Percentiles rank a stretch among this genome's conserved stretches.
phyloP scores from a whole-genome alignment of 1,140 invertebrate genomes.

The Ectropis grisescens region DNA sequence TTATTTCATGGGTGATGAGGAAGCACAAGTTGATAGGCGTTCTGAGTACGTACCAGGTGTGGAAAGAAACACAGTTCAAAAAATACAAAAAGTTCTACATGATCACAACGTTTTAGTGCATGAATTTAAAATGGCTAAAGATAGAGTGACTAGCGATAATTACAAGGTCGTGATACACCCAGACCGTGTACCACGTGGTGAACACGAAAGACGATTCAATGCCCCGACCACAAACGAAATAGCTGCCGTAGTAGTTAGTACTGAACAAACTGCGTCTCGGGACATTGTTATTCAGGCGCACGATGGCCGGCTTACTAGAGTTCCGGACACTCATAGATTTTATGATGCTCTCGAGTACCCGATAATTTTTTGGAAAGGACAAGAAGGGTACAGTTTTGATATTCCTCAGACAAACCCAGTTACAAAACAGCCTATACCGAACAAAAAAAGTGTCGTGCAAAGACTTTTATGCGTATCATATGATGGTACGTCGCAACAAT shows the following conservation, averaged over 20 bases:
- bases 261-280: conserved; percentile 21
- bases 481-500: conserved; percentile 20
- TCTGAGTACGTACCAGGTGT: conserved; percentile 15
- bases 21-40: conserved; percentile 16
- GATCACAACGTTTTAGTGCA: conserved; percentile 23
- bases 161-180: conserved; percentile 23
- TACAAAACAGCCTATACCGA: conserved; percentile 11
- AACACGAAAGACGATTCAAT: conserved; percentile 25
- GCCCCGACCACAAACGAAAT: conserved; percentile 22
- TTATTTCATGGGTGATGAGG: conserved; percentile 19
- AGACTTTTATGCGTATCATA: conserved; percentile 24
- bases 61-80: conserved; percentile 17
- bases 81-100: conserved; percentile 20
- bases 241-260: conserved; percentile 20
- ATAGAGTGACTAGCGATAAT: conserved; percentile 16
- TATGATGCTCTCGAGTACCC: conserved; percentile 27
- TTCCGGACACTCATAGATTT: conserved; percentile 27
- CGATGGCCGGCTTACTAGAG: conserved; percentile 19
- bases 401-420: conserved; percentile 20
- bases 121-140: conserved; percentile 17
- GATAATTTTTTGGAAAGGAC: conserved; percentile 21
- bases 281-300: conserved; percentile 24
- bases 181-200: conserved; percentile 16
- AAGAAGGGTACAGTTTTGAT: conserved; percentile 21
- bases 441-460: conserved; percentile 27